phyloP scores from a whole-genome alignment of 2,113 vertebrate genomes.

The Cryptomyrus ogoouensis region DNA sequence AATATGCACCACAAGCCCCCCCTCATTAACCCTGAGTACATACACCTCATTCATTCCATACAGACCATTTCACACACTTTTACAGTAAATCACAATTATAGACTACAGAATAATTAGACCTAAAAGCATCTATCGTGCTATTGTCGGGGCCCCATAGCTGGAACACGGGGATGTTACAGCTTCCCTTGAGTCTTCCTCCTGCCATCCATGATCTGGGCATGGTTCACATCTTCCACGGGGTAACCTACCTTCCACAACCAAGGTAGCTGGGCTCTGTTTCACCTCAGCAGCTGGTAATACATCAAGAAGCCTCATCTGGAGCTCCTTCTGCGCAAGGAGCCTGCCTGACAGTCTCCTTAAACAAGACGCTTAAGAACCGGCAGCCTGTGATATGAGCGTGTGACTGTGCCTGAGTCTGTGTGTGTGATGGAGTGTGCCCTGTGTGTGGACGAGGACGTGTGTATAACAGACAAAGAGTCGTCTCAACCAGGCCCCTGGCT shows the following conservation, averaged over 20 bases:
- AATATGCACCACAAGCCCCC: not conserved
- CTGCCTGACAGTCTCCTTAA: not conserved
- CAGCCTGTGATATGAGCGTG: not conserved
- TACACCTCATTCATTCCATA: not conserved
- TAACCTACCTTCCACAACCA: not conserved
- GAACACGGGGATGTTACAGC: not conserved
- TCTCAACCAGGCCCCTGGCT: conserved; percentile 3
- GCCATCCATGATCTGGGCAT: not conserved
- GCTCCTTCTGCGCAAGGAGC: not conserved
- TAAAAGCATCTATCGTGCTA: not conserved
- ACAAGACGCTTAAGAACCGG: not conserved
- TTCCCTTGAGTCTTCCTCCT: not conserved
- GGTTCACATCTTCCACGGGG: not conserved
- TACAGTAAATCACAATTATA: not conserved
- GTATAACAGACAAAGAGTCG: not conserved
- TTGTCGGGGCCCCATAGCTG: not conserved
- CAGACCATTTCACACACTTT: not conserved
- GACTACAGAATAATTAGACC: not conserved
- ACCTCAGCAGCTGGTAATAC: not conserved
- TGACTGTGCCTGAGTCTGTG: not conserved
- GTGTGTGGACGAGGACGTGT: not conserved
- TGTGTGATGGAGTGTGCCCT: conserved; percentile 8
- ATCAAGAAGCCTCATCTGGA: not conserved
- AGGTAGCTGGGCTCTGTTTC: not conserved
- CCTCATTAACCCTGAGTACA: not conserved